Conservation (phyloP, 1,140 invertebrate species). For the Notospermus geniculatus region DNA sequence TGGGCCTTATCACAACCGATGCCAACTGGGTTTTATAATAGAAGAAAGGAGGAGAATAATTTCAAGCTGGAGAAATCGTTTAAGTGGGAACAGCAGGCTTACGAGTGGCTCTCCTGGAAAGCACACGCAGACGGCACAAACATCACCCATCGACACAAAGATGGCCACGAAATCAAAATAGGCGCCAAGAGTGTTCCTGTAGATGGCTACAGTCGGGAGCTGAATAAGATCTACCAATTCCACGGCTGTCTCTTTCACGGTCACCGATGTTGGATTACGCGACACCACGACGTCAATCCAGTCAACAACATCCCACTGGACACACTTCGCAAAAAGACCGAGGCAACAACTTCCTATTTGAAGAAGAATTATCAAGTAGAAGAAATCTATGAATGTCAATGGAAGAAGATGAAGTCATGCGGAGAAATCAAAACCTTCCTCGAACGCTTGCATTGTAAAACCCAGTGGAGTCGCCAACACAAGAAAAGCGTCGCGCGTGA, state of each 20-base stretch:
- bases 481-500: conserved; percentile 15
- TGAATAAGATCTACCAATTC: too few species aligned
- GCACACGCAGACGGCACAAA: too few species aligned
- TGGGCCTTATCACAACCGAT: conserved; percentile 19
- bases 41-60: conserved; percentile 4
- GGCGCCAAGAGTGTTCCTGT: conserved; percentile 9
- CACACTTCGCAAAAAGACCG: neutral
- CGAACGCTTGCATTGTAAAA: neutral
- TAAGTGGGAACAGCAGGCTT: neutral
- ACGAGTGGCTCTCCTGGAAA: neutral
- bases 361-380: neutral
- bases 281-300: neutral
- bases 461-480: conserved; percentile 8
- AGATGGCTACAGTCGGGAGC: conserved; percentile 13
- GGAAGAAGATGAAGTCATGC: neutral
- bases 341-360: neutral
- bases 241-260: conserved; percentile 27
- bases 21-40: conserved; percentile 20
- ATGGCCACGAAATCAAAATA: neutral
- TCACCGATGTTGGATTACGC: conserved; percentile 9
- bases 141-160: neutral
- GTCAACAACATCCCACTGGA: too few species aligned
- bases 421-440: neutral
- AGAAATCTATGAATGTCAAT: conserved; percentile 8
- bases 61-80: conserved; percentile 4